Evolutionary conservation across 2,113 vertebrate genomes (phyloP), one percentile per base, ranked within the genome.

Genomic region (Hippocampus abdominalis): DNA sequence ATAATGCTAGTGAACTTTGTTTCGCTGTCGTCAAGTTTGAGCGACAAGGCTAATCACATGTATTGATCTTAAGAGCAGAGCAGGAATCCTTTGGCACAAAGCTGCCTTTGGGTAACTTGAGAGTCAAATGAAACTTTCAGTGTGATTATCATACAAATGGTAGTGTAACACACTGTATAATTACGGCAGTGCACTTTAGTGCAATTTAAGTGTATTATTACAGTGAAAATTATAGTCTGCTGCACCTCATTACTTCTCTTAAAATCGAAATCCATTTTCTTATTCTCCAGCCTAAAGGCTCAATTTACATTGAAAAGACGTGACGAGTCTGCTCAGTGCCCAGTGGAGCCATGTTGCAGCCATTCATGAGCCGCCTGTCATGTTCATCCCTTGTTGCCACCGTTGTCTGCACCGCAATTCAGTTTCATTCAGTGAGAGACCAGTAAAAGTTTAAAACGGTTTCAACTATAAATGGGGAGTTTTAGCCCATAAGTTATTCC

Each of bases 71-170:
- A 44, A 44, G 11, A 66, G 63, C n/a, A 60, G 42, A 80, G 25
- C 2, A 32, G 59, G 32, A 70, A 72, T 74, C 74, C 54, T 78
- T 81, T 51, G 78, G 2, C 72, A 76, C 81, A 71, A 71, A 77
- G 60, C 40, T 67, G 49, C 72, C 79, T 73, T 81, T 81, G 79
- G 65, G 36, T 68, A 65, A 64, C 64, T 79, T 78, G 29, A 69
- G 74, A 72, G 76, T 86, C 75, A 79, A 74, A 78, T 51, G 32
- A 75, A 70, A 77, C 27, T 42, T 69, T 75, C 49, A 77, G 67
- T 81, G 71, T 77, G 76, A 83, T 82, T 78, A 81, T 82, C 79
- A 81, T 87, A 77, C 68, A 82, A 85, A 82, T 85, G 54, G 51
- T 65, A 70, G 70, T 71, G 44, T 56, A 57, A 65, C 68, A 61